These are phyloP conservation scores for Dendrolimus houi DNA, from an alignment of 2,888 invertebrate species.

Conservation along the genomic window DNA sequence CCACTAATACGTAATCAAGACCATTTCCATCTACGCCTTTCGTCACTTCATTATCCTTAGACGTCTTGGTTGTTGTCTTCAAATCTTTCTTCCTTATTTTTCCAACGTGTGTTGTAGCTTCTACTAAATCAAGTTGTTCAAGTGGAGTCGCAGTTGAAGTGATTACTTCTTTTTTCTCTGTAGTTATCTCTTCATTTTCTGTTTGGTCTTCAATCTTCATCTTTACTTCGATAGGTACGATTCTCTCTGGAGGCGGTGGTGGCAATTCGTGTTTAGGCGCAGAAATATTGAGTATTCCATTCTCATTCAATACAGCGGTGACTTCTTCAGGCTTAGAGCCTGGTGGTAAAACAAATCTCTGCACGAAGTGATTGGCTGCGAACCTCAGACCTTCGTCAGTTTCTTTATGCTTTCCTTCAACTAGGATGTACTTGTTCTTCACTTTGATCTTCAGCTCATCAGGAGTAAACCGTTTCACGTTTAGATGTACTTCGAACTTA, in stretches of 20 bases:
- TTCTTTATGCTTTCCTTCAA: slow-evolving; percentile 55
- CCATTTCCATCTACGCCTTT: slow-evolving; percentile 52
- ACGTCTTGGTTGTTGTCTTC: slow-evolving; percentile 46
- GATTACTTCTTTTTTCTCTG: slow-evolving; percentile 14
- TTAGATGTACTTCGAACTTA: slow-evolving; percentile 47
- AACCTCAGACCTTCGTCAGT: slow-evolving; percentile 38
- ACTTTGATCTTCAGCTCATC: slow-evolving; percentile 59
- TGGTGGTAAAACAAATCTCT: slow-evolving; percentile 52
- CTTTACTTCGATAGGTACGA: slow-evolving; percentile 53
- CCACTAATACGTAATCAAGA: slow-evolving; percentile 47
- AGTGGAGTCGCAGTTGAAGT: slow-evolving; percentile 28
- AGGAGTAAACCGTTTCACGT: slow-evolving; percentile 53
- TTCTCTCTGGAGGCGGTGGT: slow-evolving; percentile 54
- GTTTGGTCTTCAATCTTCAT: slow-evolving; percentile 23
- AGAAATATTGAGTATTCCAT: slow-evolving; percentile 44
- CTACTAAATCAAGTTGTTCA: slow-evolving; percentile 42
- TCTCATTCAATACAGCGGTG: slow-evolving; percentile 48
- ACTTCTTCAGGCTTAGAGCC: slow-evolving; percentile 60
- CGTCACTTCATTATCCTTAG: slow-evolving; percentile 61
- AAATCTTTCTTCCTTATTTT: slow-evolving; percentile 69
- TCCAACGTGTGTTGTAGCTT: slow-evolving; percentile 57
- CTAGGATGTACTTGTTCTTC: slow-evolving; percentile 53
- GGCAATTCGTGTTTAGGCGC: slow-evolving; percentile 61
- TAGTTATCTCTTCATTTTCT: slow-evolving; percentile 23
- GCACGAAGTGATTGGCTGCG: slow-evolving; percentile 59